Evolutionary conservation across 2,888 invertebrate species (phyloP).

Genomic region (Megaustenia siamemsis): DNA sequence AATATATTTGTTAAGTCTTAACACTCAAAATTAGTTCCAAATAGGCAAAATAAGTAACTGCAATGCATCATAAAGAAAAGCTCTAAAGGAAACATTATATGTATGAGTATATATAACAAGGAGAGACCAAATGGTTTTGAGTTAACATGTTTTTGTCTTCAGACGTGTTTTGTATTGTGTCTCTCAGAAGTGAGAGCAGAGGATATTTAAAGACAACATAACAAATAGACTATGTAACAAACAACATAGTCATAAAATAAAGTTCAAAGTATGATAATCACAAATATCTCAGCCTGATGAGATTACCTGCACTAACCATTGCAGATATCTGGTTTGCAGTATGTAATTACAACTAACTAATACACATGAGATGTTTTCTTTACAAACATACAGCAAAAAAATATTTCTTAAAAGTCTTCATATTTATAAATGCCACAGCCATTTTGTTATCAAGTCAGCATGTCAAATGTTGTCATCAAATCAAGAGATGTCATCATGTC

Average conservation of each 20-base stretch:
- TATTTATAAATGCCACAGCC: constrained; percentile 37
- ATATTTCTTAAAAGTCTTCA: background rate
- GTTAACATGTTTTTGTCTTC: background rate
- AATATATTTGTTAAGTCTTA: too few relatives aligned
- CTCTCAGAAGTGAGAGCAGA: background rate
- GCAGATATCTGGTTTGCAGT: background rate
- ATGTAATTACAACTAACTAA: background rate
- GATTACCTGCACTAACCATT: background rate
- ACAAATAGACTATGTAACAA: background rate
- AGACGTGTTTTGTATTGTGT: background rate
- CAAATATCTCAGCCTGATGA: background rate
- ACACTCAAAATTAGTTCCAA: too few relatives aligned
- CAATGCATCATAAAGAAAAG: too few relatives aligned
- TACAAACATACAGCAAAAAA: constrained; percentile 19
- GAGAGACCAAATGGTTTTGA: background rate
- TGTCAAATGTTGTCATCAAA: too few relatives aligned
- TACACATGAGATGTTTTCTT: background rate
- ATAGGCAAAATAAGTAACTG: too few relatives aligned
- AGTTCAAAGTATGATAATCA: background rate
- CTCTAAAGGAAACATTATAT: too few relatives aligned
- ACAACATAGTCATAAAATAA: background rate
- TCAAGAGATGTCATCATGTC: too few relatives aligned
- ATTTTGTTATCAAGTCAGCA: constrained; percentile 35
- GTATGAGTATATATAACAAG: background rate
- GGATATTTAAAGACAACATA: background rate